Evolutionary conservation across 2,113 vertebrate genomes (phyloP).

Genomic region (Litocranius walleri): DNA sequence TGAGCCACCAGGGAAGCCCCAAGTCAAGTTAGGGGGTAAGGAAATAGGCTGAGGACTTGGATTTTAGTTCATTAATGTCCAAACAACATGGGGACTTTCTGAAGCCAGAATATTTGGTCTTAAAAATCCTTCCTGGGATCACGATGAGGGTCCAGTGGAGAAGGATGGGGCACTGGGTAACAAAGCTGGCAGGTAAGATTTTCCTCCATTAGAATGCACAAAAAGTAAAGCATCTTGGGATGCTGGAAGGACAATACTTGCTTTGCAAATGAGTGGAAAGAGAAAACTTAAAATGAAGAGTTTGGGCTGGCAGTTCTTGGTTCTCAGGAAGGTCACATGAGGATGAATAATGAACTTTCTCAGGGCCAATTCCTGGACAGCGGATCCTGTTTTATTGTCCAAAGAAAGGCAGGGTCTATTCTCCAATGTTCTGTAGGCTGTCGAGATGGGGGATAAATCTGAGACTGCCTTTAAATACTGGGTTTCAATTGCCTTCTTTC

Average conservation of each 20-base stretch:
- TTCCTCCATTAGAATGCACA: neutral
- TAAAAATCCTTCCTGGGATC: neutral
- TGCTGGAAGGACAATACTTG: neutral
- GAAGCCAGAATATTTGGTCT: neutral
- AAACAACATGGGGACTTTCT: neutral
- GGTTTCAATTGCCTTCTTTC: conserved; percentile 58
- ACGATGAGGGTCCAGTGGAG: no score
- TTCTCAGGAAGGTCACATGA: neutral
- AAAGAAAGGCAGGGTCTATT: conserved; percentile 50
- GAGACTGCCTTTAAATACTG: conserved; percentile 58
- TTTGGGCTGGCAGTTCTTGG: neutral
- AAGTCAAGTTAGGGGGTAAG: conserved; percentile 27
- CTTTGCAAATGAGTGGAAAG: neutral
- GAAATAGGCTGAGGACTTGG: conserved; percentile 38
- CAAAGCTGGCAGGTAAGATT: neutral
- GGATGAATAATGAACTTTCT: conserved; percentile 20
- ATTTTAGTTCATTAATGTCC: conserved; percentile 34
- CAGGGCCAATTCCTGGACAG: conserved; percentile 28
- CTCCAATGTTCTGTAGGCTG: conserved; percentile 53
- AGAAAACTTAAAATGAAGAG: neutral
- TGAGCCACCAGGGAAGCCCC: neutral
- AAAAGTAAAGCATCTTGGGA: neutral
- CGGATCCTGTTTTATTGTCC: conserved; percentile 28
- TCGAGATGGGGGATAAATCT: conserved; percentile 52
- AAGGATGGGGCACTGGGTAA: neutral